These are phyloP conservation scores for Parnassius orleans DNA, from an alignment of 2,888 invertebrate species.

Conservation along the genomic window DNA sequence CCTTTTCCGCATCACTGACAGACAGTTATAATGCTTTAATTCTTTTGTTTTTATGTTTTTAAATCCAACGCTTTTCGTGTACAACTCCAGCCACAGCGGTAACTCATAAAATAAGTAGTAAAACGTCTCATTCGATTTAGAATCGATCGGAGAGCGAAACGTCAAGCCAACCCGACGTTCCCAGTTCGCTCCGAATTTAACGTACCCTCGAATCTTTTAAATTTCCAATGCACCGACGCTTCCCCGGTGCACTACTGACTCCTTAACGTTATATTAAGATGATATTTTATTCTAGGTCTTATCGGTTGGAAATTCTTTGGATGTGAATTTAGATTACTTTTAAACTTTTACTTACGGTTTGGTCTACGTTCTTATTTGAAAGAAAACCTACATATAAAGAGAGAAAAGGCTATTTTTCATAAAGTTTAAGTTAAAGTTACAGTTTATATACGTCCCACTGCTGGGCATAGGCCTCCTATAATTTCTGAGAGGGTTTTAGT, in stretches of 20 bases:
- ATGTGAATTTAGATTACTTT: conserved; percentile 25
- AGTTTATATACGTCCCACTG: no score
- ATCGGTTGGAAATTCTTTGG: conserved; percentile 25
- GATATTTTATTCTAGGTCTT: conserved; percentile 31
- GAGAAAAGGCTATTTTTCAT: no score
- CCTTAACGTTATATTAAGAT: conserved; percentile 37
- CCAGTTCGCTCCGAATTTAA: conserved; percentile 46
- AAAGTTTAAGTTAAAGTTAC: no score
- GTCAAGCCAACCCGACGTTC: conserved; percentile 41
- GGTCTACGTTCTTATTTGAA: no score
- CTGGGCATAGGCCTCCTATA: no score
- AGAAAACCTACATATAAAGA: no score
- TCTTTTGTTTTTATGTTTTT: no score
- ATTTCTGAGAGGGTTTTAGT: no score
- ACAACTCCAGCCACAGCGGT: conserved; percentile 25
- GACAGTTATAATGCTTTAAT: no score
- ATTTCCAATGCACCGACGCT: conserved; percentile 47
- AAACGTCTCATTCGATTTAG: conserved; percentile 55
- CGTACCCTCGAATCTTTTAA: conserved; percentile 53
- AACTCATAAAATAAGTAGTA: conserved; percentile 63
- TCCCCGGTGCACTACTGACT: conserved; percentile 28
- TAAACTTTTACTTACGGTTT: background rate
- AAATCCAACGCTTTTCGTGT: background rate
- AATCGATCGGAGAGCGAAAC: conserved; percentile 50
- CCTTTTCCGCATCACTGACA: no score